Percentiles rank a stretch among this genome's conserved stretches.
phyloP scores from a whole-genome alignment of 1,140 invertebrate species.

The Drosophila insularis region DNA sequence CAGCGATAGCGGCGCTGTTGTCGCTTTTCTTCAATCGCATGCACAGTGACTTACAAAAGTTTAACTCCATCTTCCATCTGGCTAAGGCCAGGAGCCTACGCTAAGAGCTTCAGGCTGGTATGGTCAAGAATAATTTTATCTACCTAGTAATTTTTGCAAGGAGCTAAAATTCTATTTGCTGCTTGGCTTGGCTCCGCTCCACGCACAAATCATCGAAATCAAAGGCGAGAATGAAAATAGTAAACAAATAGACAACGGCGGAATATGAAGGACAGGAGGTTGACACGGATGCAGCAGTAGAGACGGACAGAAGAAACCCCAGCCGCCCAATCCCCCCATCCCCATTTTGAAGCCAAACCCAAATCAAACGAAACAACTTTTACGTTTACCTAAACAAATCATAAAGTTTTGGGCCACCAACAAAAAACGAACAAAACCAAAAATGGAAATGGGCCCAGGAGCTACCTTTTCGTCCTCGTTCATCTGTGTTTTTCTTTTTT shows the following conservation, averaged over 20 bases:
- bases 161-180: constrained; percentile 68
- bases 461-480: neutral
- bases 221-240: constrained; percentile 44
- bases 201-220: constrained; percentile 68
- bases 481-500: constrained; percentile 8
- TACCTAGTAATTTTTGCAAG: constrained; percentile 35
- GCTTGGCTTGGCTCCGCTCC: constrained; percentile 53
- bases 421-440: neutral
- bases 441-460: constrained; percentile 4
- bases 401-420: constrained; percentile 35
- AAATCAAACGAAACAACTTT: constrained; percentile 43
- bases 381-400: constrained; percentile 53
- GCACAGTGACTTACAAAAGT: constrained; percentile 27
- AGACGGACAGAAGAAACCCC: no score
- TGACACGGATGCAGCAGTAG: constrained; percentile 1
- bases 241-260: constrained; percentile 48
- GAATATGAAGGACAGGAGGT: neutral
- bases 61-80: constrained; percentile 39
- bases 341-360: neutral
- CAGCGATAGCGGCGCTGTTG: constrained; percentile 11
- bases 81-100: neutral
- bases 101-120: constrained; percentile 1
- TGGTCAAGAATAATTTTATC: constrained; percentile 59
- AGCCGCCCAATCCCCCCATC: no score
- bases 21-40: constrained; percentile 40